Percentiles rank a stretch among this genome's conserved stretches.
Evolutionary conservation across 2,888 invertebrate species (phyloP).

Genomic region (Tribolium freemani): DNA sequence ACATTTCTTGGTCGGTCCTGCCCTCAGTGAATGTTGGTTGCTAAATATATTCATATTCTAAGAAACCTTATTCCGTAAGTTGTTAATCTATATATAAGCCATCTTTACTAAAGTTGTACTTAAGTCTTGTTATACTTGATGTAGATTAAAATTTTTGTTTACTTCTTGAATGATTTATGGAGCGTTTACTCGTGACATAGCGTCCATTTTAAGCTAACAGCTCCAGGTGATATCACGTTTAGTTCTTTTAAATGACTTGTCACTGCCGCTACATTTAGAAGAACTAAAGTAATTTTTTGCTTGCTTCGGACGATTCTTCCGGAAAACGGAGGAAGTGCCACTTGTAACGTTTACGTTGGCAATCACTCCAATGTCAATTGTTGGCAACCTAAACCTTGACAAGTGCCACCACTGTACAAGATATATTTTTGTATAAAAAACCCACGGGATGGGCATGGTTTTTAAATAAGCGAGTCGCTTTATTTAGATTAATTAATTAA

Average conservation of each 20-base stretch:
- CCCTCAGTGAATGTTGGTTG: constrained; percentile 40
- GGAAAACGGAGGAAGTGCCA: too few species aligned
- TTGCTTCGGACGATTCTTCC: constrained; percentile 27
- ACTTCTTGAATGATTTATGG: constrained; percentile 32
- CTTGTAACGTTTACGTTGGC: too few species aligned
- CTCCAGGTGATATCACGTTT: constrained; percentile 40
- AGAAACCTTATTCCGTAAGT: constrained; percentile 44
- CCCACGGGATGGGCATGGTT: constrained; percentile 33
- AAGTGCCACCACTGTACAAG: background rate
- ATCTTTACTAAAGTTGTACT: constrained; percentile 47
- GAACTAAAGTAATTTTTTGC: constrained; percentile 41
- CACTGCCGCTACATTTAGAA: constrained; percentile 49
- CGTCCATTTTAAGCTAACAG: constrained; percentile 33
- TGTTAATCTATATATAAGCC: constrained; percentile 45
- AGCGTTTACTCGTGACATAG: constrained; percentile 11
- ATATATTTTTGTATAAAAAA: constrained; percentile 41
- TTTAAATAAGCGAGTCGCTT: constrained; percentile 17
- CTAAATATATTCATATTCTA: constrained; percentile 41
- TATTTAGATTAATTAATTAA: constrained; percentile 9
- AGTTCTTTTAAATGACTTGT: constrained; percentile 50
- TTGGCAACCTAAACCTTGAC: too few species aligned
- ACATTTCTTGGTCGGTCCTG: constrained; percentile 38
- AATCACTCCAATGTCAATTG: too few species aligned
- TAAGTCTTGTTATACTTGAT: constrained; percentile 46
- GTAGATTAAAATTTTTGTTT: constrained; percentile 40